Evolutionary conservation across 2,888 invertebrate species (phyloP).

Genomic region (Heliconius sara): DNA sequence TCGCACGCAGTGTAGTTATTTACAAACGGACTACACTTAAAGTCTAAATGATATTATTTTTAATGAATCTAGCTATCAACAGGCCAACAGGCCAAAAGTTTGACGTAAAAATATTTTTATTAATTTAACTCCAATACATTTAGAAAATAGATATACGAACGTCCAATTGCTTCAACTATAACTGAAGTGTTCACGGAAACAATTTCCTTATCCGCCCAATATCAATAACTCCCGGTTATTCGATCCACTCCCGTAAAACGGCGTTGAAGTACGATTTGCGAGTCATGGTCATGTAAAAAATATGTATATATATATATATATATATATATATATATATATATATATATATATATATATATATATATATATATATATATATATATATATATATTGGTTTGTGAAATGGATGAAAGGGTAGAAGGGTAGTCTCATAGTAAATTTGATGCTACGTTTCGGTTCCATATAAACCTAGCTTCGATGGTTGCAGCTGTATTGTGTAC

Average conservation of each 20-base stretch:
- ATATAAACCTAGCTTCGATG: constrained; percentile 2
- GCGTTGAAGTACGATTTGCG: not conserved
- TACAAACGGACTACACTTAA: no score
- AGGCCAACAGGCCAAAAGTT: not conserved
- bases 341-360: no score
- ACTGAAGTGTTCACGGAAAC: constrained; percentile 19
- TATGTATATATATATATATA: no score
- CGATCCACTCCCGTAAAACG: constrained; percentile 24
- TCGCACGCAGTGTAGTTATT: no score
- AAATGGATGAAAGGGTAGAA: constrained; percentile 10
- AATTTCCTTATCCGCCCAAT: constrained; percentile 24
- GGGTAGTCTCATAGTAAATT: constrained; percentile 16
- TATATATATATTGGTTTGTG: not conserved
- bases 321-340: no score
- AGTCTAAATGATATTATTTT: no score
- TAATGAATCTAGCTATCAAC: not conserved
- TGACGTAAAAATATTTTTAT: not conserved
- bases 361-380: no score
- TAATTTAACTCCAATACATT: not conserved
- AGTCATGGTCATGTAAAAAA: constrained; percentile 20
- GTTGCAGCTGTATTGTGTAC: not conserved
- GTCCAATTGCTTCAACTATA: not conserved
- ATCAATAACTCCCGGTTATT: constrained; percentile 28
- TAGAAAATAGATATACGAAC: not conserved
- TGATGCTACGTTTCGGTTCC: not conserved